These are phyloP conservation scores for Euphonia xanthogaster DNA, from an alignment of 2,797 vertebrate genomes.

Conservation along the genomic window DNA sequence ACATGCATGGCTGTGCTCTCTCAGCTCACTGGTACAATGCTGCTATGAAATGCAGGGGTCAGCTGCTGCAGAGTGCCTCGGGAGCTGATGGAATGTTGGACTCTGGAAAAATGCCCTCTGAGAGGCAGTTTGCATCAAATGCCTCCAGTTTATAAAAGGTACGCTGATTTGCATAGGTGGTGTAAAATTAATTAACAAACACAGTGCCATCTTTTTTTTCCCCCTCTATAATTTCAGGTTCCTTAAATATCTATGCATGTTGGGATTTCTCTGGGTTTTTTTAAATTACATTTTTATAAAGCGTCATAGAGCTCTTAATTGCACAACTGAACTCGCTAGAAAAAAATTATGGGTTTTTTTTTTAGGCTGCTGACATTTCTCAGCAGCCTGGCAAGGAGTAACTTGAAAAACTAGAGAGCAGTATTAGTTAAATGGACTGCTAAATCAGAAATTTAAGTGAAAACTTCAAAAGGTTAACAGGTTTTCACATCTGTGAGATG, in stretches of 20 bases:
- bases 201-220: background rate
- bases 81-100: slow-evolving; percentile 77
- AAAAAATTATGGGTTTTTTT: background rate
- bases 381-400: background rate
- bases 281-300: background rate
- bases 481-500: background rate
- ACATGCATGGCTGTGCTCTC: background rate
- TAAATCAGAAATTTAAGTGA: background rate
- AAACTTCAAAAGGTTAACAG: background rate
- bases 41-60: slow-evolving; percentile 63
- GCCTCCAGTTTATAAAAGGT: slow-evolving; percentile 72
- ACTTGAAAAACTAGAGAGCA: background rate
- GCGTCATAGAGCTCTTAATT: background rate
- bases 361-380: background rate
- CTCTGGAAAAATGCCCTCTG: slow-evolving; percentile 73
- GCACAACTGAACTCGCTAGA: background rate
- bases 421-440: background rate
- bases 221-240: background rate
- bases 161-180: background rate
- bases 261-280: background rate
- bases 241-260: background rate
- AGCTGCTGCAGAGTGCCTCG: slow-evolving; percentile 78
- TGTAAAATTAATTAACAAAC: background rate
- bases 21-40: background rate
- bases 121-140: slow-evolving; percentile 67